Percentiles rank a stretch among this genome's conserved stretches.
Conservation (phyloP, 2,888 invertebrate species). For the Fragum sueziense region DNA sequence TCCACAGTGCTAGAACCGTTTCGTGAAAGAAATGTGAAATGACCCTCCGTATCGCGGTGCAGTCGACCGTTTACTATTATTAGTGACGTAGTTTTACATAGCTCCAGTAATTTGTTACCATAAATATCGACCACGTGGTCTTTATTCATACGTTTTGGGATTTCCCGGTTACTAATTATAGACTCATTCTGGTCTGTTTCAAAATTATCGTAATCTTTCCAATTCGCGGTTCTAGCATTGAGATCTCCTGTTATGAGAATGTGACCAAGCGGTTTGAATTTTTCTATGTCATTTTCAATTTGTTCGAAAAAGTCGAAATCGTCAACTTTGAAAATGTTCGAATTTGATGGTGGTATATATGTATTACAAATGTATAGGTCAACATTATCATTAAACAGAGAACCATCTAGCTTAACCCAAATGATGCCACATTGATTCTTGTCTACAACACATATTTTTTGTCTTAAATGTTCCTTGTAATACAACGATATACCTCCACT, state of each 20-base stretch:
- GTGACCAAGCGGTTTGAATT: neutral
- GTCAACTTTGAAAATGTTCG: neutral
- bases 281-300: constrained; percentile 2
- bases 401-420: neutral
- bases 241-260: constrained; percentile 8
- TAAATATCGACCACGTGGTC: neutral
- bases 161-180: neutral
- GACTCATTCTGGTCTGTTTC: neutral
- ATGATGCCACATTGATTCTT: constrained; percentile 3
- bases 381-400: neutral
- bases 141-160: neutral
- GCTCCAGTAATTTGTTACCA: neutral
- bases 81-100: neutral
- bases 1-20: constrained; percentile 15
- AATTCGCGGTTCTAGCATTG: neutral
- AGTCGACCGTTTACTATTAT: constrained; percentile 3
- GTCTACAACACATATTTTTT: neutral
- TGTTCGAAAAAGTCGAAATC: constrained; percentile 12
- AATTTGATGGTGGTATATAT: neutral
- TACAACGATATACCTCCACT: no score
- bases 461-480: no score
- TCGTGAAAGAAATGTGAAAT: neutral
- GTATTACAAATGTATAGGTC: constrained; percentile 2
- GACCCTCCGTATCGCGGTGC: neutral
- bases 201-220: neutral